Conservation (phyloP, 1,140 invertebrate genomes). For the Drosophila teissieri region DNA sequence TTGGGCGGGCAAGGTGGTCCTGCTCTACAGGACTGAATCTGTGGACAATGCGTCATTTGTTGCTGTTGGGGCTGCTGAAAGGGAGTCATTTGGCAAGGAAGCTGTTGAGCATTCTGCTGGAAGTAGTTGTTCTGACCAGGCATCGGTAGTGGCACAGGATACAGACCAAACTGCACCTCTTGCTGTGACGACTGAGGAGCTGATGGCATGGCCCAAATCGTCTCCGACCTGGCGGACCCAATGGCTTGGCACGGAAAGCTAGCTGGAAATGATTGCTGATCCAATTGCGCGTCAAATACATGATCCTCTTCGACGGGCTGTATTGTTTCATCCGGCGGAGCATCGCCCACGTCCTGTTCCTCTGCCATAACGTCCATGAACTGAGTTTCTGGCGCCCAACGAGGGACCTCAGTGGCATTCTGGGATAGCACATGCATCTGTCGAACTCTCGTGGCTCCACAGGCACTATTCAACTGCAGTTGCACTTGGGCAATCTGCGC, state of each 20-base stretch:
- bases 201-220: background rate
- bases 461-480: conserved; percentile 37
- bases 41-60: background rate
- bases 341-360: background rate
- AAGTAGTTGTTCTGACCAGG: background rate
- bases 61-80: conserved; percentile 7
- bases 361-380: background rate
- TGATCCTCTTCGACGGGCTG: background rate
- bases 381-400: background rate
- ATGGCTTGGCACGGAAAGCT: background rate
- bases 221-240: background rate
- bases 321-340: background rate
- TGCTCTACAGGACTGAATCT: conserved; percentile 2
- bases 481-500: conserved; percentile 56
- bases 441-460: conserved; percentile 6
- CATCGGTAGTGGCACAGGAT: background rate
- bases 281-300: no score
- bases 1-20: background rate
- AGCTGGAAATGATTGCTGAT: background rate
- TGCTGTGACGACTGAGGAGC: background rate
- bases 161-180: conserved; percentile 11
- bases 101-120: background rate
- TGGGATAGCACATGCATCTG: conserved; percentile 8
- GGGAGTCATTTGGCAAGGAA: background rate
- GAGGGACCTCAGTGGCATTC: background rate